phyloP scores from a whole-genome alignment of 2,113 vertebrate species.

The Mormoops blainvillei region DNA sequence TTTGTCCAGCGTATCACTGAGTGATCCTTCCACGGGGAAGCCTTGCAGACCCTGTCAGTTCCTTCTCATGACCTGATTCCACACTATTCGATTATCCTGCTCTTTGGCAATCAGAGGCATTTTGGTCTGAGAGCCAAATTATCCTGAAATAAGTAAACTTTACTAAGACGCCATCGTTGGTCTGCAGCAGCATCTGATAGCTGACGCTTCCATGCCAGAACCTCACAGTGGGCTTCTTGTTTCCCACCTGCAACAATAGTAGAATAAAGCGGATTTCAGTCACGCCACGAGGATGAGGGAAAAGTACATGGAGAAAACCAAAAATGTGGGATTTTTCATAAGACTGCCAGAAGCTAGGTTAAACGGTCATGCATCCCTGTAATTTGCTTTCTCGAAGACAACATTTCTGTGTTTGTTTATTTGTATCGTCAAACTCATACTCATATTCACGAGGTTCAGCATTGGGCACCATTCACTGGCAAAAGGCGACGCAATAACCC shows the following conservation, averaged over 20 bases:
- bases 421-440: neutral
- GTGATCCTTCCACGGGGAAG: neutral
- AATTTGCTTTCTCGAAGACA: neutral
- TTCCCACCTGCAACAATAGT: neutral
- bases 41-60: neutral
- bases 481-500: slow-evolving; percentile 41
- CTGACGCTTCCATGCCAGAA: neutral
- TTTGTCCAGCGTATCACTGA: slow-evolving; percentile 1
- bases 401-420: neutral
- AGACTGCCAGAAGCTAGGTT: neutral
- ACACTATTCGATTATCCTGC: slow-evolving; percentile 21
- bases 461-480: slow-evolving; percentile 17
- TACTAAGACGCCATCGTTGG: neutral
- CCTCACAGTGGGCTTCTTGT: neutral
- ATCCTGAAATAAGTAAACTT: neutral
- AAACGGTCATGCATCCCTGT: neutral
- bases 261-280: slow-evolving; percentile 11
- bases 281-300: neutral
- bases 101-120: slow-evolving; percentile 58
- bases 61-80: slow-evolving; percentile 37
- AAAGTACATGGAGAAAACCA: neutral
- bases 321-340: neutral
- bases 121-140: slow-evolving; percentile 35
- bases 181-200: neutral
- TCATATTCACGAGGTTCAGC: neutral